Evolutionary conservation across 92 coral and sea anemone species (phyloP), one percentile per base, ranked within the genome.

Genomic region (Anthopleura xanthogrammica): DNA sequence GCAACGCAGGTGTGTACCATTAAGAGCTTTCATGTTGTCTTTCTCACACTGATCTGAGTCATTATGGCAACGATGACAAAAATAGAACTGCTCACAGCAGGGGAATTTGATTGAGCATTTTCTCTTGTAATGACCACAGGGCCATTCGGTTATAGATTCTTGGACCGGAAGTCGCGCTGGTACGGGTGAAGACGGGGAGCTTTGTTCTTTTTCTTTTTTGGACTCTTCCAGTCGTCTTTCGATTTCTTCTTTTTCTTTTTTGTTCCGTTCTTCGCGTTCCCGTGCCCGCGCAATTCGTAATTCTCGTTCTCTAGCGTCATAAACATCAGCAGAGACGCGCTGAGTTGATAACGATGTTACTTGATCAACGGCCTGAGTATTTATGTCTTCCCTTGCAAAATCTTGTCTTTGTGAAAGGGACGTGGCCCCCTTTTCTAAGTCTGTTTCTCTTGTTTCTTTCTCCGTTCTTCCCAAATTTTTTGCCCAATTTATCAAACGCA

Each of bases 11-110:
- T 87, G 92, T 12, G 90, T 88, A 16, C 94, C 92, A 40, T 93
- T 79, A 8, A 82, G 79, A 5, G 97, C 95, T 52, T 92, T 95
- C 54, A 83, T 79, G 36, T 89, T 89, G 6, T 80, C 85, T 1
- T 82, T 68, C 3, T 77, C 73, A 60, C 98, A 95, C 14, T 81
- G 66, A 3, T 90, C 83, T 12, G 93, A 89, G 65, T 88, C 89
- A 78, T 95, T 95, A 83, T 95, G 98, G 86, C 98, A 95, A 14
- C 97, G 93, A 81, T 95, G 97, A 77, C 98, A 95, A 17, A 92
- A 92, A 62, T 85, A 88, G 84, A 84, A 95, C 58, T 72, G 55
- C 8, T 81, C 76, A 79, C 98, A 95, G 72, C 98, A 95, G 3
- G 93, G 88, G 68, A 95, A 95, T 23, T 74, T 76, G 8, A 93